These are phyloP conservation scores for Muricea muricata DNA, from an alignment of 92 coral and sea anemone genomes.

Conservation along the genomic window DNA sequence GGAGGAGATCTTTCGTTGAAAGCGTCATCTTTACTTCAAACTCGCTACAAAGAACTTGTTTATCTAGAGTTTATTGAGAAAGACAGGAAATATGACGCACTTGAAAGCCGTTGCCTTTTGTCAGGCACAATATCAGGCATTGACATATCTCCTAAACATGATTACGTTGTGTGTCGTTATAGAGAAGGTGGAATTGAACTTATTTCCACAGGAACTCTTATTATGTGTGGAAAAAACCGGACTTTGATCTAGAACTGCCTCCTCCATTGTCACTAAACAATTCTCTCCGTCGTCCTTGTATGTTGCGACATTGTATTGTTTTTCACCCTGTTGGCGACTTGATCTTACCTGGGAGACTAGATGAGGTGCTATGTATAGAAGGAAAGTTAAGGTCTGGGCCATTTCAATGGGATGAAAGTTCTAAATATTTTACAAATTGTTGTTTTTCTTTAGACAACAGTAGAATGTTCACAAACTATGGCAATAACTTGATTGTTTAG, in stretches of 20 bases:
- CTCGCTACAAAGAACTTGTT: slow-evolving; percentile 40
- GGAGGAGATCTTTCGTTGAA: neutral
- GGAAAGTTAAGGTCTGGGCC: neutral
- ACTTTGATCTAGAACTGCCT: slow-evolving; percentile 32
- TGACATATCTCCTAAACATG: slow-evolving; percentile 22
- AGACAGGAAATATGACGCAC: neutral
- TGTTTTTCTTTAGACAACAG: slow-evolving; percentile 11
- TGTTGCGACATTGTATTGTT: slow-evolving; percentile 16
- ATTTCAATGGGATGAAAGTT: neutral
- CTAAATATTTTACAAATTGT: neutral
- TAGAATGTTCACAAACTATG: slow-evolving; percentile 6
- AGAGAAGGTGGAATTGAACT: slow-evolving; percentile 50
- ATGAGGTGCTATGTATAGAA: neutral
- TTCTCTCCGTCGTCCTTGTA: neutral
- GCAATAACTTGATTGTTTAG: neutral
- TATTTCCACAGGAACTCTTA: slow-evolving; percentile 67
- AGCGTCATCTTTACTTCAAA: slow-evolving; percentile 24
- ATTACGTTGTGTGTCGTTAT: slow-evolving; percentile 23
- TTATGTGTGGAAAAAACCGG: slow-evolving; percentile 46
- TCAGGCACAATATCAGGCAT: slow-evolving; percentile 13
- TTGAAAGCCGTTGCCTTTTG: slow-evolving; percentile 10
- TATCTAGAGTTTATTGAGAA: slow-evolving; percentile 48
- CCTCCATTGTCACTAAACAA: neutral
- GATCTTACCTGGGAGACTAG: slow-evolving; percentile 30
- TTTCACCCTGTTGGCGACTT: slow-evolving; percentile 14